phyloP scores from a whole-genome alignment of 2,888 invertebrate species.

The Poecilus cupreus region DNA sequence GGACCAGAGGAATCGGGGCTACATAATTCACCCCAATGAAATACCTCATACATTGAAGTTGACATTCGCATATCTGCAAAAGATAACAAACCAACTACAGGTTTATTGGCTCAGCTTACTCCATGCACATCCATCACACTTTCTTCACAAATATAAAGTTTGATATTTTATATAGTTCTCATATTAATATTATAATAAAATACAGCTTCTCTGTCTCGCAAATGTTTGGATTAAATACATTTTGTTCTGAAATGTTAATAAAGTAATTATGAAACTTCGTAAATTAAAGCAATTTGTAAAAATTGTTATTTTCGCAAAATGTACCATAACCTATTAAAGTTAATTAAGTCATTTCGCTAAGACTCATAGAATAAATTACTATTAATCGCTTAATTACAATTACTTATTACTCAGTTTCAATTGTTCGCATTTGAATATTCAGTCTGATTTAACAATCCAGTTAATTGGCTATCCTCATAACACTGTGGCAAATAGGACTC shows the following conservation, averaged over 20 bases:
- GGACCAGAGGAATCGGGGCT: constrained; percentile 59
- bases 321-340: no score
- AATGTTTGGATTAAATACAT: no score
- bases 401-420: not conserved
- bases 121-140: not conserved
- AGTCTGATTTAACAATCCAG: not conserved
- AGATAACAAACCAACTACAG: constrained; percentile 63
- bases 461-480: not conserved
- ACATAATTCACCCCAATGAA: constrained; percentile 76
- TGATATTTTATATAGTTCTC: no score
- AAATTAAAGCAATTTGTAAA: no score
- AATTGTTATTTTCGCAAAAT: no score
- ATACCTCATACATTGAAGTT: constrained; percentile 84
- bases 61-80: constrained; percentile 80
- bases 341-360: not conserved
- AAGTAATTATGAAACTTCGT: no score
- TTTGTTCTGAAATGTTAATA: no score
- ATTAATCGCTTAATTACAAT: not conserved
- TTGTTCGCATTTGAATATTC: not conserved
- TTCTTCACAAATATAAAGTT: no score
- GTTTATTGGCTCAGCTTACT: constrained; percentile 36
- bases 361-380: not conserved
- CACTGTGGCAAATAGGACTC: not conserved
- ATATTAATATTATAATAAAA: no score
- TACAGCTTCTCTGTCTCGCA: no score